Evolutionary conservation across 2,888 invertebrate species (phyloP), one percentile per base, ranked within the genome.

Genomic region (Epicampocera succincta): DNA sequence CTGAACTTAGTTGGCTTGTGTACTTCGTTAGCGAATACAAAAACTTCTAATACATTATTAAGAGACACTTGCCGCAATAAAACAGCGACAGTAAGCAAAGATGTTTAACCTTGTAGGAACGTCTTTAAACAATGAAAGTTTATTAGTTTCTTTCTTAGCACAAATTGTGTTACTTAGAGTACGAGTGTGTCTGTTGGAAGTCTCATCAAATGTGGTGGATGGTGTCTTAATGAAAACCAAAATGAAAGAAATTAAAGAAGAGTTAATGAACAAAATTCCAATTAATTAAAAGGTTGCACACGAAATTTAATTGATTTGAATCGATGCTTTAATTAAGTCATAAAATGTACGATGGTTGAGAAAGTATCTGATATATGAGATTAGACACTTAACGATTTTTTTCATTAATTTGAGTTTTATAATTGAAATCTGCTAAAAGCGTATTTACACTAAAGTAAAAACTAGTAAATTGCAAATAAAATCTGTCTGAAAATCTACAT

Each of bases 101-200:
- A 50, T 42, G 29, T 61, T 52, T 29, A 50, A 40, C 65, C 13
- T 38, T 33, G 68, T 54, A 38, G 69, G 17, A 60, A 33, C 69
- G 58, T 72, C 58, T 66, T 40, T 11, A 60, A 38, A 40, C 56
- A 72, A 72, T 72, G 61, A 52, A 52, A 50, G 50, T 44, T 65
- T 17, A 63, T 72, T 72, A 50, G 69, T 38, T 33, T 33, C 8
- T 33, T 3, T 33, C 8, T 33, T 33, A 33, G 6, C 33, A 33
- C 3, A 33, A 33, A 5, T 9, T 6, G 8, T 33, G 3, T 33
- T 33, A 8, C 33, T 33, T 33, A 9, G 8, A 52, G 50, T 21
- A 33, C 33, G 68, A 19, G 9, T 15, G 11, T 44, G 38, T 40
- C 46, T 54, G 19, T 11, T 60, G 52, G 29, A 46, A 46, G 8